Base-by-base conservation (phyloP, 2,888 invertebrate genomes). In the Nomada fucata region DNA sequence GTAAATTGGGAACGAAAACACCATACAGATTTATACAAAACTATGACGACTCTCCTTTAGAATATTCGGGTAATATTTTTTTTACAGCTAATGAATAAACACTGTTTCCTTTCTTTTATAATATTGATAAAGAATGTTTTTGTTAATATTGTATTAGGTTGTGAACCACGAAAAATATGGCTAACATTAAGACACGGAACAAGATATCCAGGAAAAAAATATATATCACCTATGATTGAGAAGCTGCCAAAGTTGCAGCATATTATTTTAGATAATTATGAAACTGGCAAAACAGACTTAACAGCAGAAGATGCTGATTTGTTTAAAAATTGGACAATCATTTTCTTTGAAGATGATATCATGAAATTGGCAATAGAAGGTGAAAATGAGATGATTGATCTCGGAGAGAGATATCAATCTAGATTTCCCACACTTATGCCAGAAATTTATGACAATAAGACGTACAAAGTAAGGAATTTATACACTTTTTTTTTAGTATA, bases 121-220 rank as follows among this genome's bases (percentile, higher is more conserved):
- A 13, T 15, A 59, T n/a, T 0, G 57, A 60, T 26, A 7, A 42
- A 50, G 23, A 20, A 59, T 18, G n/a, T 42, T 53, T 65, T 7
- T 47, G 7, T 53, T 42, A 36, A 53, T 20, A 11, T 73, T 50
- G 36, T 2, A 42, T 47, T 26, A 97, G 97, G 95, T 88, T 97
- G 97, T 89, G 94, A 93, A 84, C 95, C 95, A 63, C 93, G 94
- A 57, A 96, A 96, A 92, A 95, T 97, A 80, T 97, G 97, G 97
- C 95, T 97, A 93, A 89, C 97, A 26, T 93, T 96, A 55, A 95
- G 97, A 7, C 97, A 97, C 94, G 97, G 97, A 4, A 96, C 97
- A n/a, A 95, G 97, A 84, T 95, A 96, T 92, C 97, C 97, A 0
- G 95, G 95, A 86, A 92, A 93, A 70, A 94, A 95, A 80, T 94